Conservation (phyloP, 2,113 vertebrate species). For the Oncorhynchus kisutch region DNA sequence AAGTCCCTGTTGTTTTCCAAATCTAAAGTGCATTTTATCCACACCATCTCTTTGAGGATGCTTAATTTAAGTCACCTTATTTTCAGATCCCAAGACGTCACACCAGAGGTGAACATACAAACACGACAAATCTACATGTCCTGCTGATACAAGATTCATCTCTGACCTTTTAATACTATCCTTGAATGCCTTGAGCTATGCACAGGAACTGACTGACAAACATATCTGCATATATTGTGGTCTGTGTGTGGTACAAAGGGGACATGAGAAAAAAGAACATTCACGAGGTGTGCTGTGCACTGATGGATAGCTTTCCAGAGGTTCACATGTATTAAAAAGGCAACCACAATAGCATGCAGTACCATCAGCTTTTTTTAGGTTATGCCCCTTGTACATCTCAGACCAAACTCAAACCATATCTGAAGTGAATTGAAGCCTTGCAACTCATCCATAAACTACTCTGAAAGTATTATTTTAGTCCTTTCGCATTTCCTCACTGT, state of each 20-base stretch:
- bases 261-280: constrained; percentile 22
- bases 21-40: constrained; percentile 24
- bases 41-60: background rate
- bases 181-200: constrained; percentile 37
- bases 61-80: constrained; percentile 29
- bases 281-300: constrained; percentile 31
- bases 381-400: background rate
- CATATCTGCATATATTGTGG: constrained; percentile 29
- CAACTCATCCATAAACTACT: background rate
- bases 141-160: constrained; percentile 51
- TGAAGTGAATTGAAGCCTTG: background rate
- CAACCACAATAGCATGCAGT: background rate
- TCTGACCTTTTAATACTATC: constrained; percentile 47
- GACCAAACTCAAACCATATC: too few species aligned
- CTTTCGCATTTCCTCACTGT: background rate
- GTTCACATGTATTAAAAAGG: background rate
- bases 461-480: background rate
- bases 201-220: constrained; percentile 23
- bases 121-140: constrained; percentile 44
- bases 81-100: constrained; percentile 33
- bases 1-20: constrained; percentile 49
- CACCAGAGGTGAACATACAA: constrained; percentile 46
- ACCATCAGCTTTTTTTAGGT: background rate
- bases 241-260: background rate
- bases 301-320: too few species aligned